Evolutionary conservation across 2,888 invertebrate species (phyloP), one percentile per base, ranked within the genome.

Genomic region (Harpalus rufipes): DNA sequence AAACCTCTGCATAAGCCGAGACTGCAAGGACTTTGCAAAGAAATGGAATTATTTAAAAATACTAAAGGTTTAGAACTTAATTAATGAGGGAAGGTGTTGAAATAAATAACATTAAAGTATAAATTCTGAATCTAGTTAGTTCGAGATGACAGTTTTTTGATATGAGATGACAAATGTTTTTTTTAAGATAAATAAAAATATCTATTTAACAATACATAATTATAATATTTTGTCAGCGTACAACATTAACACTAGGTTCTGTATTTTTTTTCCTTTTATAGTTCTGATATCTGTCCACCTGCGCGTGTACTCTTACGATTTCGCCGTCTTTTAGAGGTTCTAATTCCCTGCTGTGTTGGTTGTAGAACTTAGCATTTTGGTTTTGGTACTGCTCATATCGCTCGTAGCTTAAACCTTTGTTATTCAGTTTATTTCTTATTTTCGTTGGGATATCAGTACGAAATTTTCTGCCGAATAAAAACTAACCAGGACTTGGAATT

Each of bases 401-500:
- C 58, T n/a, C 12, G 7, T 58, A 16, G 7, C 1, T 58, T 16
- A 58, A 1, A 58, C 7, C 58, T 58, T 58, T 58, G 14, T 58
- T 58, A 6, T 58, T 58, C 16, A 12, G 58, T 1, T 58, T n/a
- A 58, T 58, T 58, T n/a, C 0, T 61, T 18, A 61, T 21, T 21
- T 61, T 61, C 61, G 21, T 18, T 3, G 61, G 61, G 5, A 61
- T 16, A 7, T 2, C 16, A 6, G 61, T 61, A 18, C 21, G 16
- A 2, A 76, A 1, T 18, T 25, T 21, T 84, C 74, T 58, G 41
- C 68, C 74, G 51, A 86, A 86, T 39, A 86, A 72, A n/a, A 86
- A 61, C 59, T 86, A 85, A 5, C 85, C 85, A n/a, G 86, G 86
- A 7, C 65, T 41, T 41, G 79, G 61, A 18, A 51, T 10, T 16